Conservation (phyloP, 2,888 invertebrate genomes). For the Epicampocera succincta region DNA sequence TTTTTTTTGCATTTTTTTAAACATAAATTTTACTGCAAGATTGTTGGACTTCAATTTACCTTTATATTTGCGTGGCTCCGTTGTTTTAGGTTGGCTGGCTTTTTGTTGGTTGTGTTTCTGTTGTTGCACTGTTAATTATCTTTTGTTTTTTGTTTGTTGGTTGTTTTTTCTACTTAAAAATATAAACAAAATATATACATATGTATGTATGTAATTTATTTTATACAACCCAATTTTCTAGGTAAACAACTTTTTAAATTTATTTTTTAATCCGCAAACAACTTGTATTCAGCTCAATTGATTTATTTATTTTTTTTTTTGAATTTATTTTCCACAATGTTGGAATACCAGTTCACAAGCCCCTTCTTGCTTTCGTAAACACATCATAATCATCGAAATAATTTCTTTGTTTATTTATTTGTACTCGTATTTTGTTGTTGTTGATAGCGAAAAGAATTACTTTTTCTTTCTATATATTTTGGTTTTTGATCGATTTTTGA, state of each 20-base stretch:
- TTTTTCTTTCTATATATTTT: slow-evolving; percentile 54
- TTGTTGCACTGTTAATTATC: slow-evolving; percentile 40
- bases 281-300: slow-evolving; percentile 23
- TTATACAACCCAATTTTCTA: slow-evolving; percentile 15
- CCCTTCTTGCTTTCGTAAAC: not conserved
- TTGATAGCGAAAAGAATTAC: slow-evolving; percentile 33
- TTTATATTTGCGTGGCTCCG: slow-evolving; percentile 25
- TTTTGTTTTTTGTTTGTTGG: too few relatives aligned
- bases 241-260: slow-evolving; percentile 29
- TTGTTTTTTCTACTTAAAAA: slow-evolving; percentile 22
- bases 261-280: slow-evolving; percentile 35
- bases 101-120: not conserved
- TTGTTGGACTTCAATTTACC: slow-evolving; percentile 38
- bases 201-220: too few relatives aligned
- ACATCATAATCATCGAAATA: slow-evolving; percentile 28
- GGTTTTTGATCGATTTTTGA: slow-evolving; percentile 15
- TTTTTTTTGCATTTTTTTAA: too few relatives aligned
- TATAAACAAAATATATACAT: slow-evolving; percentile 14
- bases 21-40: too few relatives aligned
- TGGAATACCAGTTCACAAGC: not conserved
- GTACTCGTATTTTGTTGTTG: slow-evolving; percentile 21
- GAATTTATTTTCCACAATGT: slow-evolving; percentile 6
- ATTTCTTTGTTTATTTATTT: slow-evolving; percentile 42
- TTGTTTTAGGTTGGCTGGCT: too few relatives aligned
- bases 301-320: slow-evolving; percentile 4